Base-by-base conservation (phyloP, 1,140 invertebrate species). In the Sweltsa coloradensis region DNA sequence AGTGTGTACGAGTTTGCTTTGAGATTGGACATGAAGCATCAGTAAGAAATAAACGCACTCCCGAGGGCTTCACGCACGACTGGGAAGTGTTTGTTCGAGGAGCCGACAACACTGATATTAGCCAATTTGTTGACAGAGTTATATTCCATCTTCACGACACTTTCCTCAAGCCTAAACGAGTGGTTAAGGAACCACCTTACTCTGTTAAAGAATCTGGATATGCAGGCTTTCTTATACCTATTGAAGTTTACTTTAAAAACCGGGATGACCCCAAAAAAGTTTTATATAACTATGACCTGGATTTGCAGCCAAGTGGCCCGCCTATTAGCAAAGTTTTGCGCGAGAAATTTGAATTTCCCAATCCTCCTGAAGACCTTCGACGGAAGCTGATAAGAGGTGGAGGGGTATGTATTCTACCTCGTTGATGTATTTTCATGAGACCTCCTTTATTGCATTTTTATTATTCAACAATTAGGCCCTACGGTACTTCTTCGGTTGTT, bases 21-120 rank as follows among this genome's bases (percentile, higher is more conserved):
- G 90, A 95, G 72, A 83, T 95, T 61, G 92, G 92, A 26, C 92
- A 97, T 65, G 75, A 79, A 60, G 87, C 92, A 50, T 75, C 75
- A 40, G 67, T 92, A 51, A 77, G 83, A 56, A 75, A 75, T 14
- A 83, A 85, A 60, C 76, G 74, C 50, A 91, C 88, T 6, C 74
- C 77, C 14, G 84, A 92, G 64, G 90, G 88, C 13, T 95, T 89
- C 58, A 97, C 93, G 52, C 94, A 97, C 70, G 92, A 97, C 63
- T 97, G 94, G 94, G 88, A 90, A 64, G 81, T 97, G n/a, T 97
- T 87, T 73, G 87, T 97, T 3, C 73, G 84, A 53, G 91, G 91
- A 47, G 75, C 78, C 52, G 86, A 94, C 57, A 80, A 82, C 52
- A 75, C 79, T 50, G 80, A 89, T 57, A 92, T 97, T 53, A 78